Conservation (phyloP, 2,797 vertebrate species). For the Pantherophis vulpinus region DNA sequence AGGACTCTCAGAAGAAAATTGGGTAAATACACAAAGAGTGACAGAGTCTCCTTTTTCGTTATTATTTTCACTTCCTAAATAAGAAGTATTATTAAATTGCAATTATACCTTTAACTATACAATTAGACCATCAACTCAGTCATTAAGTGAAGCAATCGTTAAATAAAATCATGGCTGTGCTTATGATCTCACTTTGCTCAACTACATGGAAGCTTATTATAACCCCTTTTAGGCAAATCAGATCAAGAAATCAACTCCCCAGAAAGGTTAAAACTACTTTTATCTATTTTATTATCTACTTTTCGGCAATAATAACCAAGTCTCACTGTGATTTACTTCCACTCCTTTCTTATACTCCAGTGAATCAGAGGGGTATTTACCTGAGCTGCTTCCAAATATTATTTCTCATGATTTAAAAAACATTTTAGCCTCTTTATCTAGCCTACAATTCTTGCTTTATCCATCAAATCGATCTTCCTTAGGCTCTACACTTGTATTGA, state of each 20-base stretch:
- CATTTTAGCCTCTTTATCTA: not conserved
- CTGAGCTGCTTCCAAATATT: not conserved
- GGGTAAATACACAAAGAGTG: not conserved
- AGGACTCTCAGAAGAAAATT: not conserved
- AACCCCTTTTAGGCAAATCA: not conserved
- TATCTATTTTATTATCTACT: not conserved
- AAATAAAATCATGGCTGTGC: not conserved
- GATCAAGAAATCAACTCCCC: not conserved
- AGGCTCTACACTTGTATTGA: not conserved
- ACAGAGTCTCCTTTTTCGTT: not conserved
- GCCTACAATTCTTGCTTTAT: not conserved
- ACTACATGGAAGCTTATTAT: not conserved
- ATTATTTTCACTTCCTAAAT: not conserved
- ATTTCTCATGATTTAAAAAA: not conserved
- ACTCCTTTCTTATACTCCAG: not conserved
- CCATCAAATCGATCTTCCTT: not conserved
- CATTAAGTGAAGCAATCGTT: not conserved
- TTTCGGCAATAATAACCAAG: not conserved
- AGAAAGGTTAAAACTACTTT: not conserved
- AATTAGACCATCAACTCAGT: not conserved
- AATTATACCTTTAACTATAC: not conserved
- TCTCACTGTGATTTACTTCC: not conserved
- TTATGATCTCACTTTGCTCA: not conserved
- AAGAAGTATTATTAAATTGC: not conserved
- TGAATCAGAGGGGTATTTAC: not conserved